phyloP scores from a whole-genome alignment of 2,888 invertebrate species.

The Neoaliturus tenellus region DNA sequence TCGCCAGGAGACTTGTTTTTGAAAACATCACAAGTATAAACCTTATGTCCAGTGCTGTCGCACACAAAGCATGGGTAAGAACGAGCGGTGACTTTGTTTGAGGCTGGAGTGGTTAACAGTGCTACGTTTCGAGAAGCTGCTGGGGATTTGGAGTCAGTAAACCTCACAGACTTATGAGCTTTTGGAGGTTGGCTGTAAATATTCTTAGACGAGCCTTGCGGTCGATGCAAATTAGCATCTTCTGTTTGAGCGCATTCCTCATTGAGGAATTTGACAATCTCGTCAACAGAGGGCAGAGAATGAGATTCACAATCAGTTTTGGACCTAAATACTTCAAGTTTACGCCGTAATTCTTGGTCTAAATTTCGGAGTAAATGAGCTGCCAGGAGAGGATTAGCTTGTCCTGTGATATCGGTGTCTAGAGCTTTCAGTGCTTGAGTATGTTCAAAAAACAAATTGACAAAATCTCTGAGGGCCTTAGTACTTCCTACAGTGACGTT shows the following conservation, averaged over 20 bases:
- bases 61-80: not conserved
- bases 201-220: not conserved
- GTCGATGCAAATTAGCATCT: slow-evolving; percentile 3
- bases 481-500: too few species aligned
- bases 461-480: too few species aligned
- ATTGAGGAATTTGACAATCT: slow-evolving; percentile 6
- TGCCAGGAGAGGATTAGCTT: not conserved
- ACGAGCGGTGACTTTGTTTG: not conserved
- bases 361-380: not conserved
- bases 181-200: not conserved
- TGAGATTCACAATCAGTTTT: not conserved
- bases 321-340: not conserved
- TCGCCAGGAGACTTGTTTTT: slow-evolving; percentile 9
- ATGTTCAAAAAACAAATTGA: too few species aligned
- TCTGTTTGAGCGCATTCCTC: not conserved
- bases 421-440: too few species aligned
- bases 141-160: too few species aligned
- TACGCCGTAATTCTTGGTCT: not conserved
- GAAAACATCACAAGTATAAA: not conserved
- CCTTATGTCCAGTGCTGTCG: not conserved
- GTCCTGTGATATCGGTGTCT: too few species aligned
- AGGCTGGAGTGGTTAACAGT: not conserved
- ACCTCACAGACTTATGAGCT: not conserved
- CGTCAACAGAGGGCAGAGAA: not conserved
- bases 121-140: not conserved